phyloP scores from a whole-genome alignment of 2,888 invertebrate species.

The Trachelus stipa region DNA sequence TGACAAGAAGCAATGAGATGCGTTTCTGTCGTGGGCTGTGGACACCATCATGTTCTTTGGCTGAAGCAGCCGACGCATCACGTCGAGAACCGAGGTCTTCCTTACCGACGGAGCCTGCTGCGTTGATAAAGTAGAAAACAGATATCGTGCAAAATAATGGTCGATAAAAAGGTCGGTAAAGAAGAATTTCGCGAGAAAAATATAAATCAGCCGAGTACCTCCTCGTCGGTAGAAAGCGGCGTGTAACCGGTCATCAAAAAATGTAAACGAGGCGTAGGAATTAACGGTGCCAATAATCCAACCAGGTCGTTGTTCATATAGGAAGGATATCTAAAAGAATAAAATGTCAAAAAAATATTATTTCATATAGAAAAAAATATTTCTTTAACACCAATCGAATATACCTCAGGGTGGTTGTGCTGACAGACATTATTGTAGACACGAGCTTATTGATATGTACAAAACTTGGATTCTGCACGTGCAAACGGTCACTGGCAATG shows the following conservation, averaged over 20 bases:
- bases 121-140: neutral
- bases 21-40: constrained; percentile 87
- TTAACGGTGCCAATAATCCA: constrained; percentile 93
- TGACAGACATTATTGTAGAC: constrained; percentile 98
- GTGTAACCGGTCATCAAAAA: constrained; percentile 99
- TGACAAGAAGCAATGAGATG: constrained; percentile 94
- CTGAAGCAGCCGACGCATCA: constrained; percentile 95
- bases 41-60: constrained; percentile 99
- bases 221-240: constrained; percentile 91
- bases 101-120: constrained; percentile 76
- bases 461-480: constrained; percentile 96
- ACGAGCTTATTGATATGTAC: constrained; percentile 97
- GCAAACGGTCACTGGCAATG: constrained; percentile 92
- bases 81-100: constrained; percentile 97
- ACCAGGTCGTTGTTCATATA: constrained; percentile 99
- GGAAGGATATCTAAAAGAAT: constrained; percentile 82
- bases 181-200: neutral
- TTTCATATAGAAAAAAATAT: neutral
- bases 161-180: neutral
- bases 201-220: constrained; percentile 56
- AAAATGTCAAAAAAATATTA: constrained; percentile 19
- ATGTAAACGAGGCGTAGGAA: constrained; percentile 96
- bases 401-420: constrained; percentile 91
- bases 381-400: neutral
- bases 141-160: too few species aligned